Conservation (phyloP, 92 coral and sea anemone genomes). For the Parazoanthus darwini region DNA sequence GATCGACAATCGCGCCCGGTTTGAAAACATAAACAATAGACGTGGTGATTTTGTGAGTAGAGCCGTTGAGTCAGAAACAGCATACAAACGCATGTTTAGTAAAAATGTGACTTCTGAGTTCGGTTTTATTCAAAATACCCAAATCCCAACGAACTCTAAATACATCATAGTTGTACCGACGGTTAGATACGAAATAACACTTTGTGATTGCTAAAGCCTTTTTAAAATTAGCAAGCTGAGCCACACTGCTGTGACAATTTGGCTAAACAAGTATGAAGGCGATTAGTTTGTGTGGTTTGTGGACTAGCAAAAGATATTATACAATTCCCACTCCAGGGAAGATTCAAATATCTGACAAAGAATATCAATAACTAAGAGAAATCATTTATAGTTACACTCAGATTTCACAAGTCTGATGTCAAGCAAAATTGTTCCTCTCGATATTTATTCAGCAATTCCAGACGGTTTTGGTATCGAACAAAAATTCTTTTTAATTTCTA, state of each 20-base stretch:
- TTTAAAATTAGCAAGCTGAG: not conserved
- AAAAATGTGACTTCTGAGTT: not conserved
- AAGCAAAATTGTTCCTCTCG: not conserved
- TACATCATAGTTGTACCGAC: not conserved
- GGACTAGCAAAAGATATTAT: not conserved
- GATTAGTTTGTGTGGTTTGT: not conserved
- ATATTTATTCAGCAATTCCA: not conserved
- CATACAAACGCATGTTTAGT: not conserved
- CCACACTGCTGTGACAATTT: not conserved
- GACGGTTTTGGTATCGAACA: not conserved
- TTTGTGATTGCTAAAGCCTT: not conserved
- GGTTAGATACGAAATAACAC: not conserved
- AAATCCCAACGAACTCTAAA: no score
- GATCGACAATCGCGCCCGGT: slow-evolving; percentile 32
- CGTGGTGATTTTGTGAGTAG: not conserved
- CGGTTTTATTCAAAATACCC: no score
- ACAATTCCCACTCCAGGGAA: not conserved
- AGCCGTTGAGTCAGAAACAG: not conserved
- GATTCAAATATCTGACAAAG: slow-evolving; percentile 5
- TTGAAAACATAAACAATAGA: slow-evolving; percentile 42
- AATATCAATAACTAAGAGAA: slow-evolving; percentile 24
- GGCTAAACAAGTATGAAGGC: not conserved
- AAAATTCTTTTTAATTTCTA: not conserved
- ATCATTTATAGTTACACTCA: not conserved
- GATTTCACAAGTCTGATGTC: slow-evolving; percentile 16